phyloP scores from a whole-genome alignment of 2,113 vertebrate species.

The Heloderma charlesbogerti region DNA sequence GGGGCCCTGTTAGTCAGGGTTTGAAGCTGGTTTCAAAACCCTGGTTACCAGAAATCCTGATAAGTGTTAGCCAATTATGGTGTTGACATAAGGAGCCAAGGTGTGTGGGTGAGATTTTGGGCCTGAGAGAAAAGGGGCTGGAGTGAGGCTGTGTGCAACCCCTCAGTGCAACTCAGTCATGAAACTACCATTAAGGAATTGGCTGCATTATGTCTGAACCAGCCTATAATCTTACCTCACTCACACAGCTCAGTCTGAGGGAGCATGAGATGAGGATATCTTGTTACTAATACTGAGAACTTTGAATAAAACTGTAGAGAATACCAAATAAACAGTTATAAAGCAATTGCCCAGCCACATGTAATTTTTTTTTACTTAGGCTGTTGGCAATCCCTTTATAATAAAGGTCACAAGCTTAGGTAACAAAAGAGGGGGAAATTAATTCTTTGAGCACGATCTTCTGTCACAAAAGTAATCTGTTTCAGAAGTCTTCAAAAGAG shows the following conservation, averaged over 20 bases:
- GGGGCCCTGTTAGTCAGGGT: background rate
- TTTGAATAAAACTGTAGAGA: background rate
- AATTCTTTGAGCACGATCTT: constrained; percentile 5
- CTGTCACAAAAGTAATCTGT: background rate
- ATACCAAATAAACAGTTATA: background rate
- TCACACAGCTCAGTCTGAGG: background rate
- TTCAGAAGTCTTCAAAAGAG: background rate
- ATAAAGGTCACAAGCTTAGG: background rate
- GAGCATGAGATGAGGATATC: background rate
- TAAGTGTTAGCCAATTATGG: background rate
- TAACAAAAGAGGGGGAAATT: background rate
- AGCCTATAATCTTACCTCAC: background rate
- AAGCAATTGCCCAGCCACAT: background rate
- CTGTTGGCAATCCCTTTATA: rapidly evolving
- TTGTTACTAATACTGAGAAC: background rate
- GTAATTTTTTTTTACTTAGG: background rate
- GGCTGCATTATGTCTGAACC: background rate
- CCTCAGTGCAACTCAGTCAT: no score
- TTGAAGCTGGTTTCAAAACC: background rate
- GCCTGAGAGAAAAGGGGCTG: background rate
- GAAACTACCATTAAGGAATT: background rate
- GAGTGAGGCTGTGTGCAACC: background rate
- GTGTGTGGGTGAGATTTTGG: background rate
- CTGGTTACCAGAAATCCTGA: background rate
- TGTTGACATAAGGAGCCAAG: no score